These are phyloP conservation scores for Macaca mulatta DNA, from an alignment of 2,113 vertebrate species.

Conservation along the genomic window DNA sequence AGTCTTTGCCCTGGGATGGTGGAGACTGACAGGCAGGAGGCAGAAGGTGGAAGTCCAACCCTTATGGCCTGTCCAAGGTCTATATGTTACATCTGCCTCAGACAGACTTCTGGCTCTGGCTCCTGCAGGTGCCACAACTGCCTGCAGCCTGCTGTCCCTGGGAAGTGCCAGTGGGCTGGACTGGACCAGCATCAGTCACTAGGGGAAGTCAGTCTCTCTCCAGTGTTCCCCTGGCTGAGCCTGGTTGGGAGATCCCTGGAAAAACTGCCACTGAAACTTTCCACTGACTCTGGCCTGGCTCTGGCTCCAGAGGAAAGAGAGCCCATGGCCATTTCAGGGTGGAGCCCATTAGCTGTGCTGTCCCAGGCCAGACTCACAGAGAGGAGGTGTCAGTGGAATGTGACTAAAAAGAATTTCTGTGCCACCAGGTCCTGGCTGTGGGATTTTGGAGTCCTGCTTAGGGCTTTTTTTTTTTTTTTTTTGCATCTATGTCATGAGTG, in stretches of 20 bases:
- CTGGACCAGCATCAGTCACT: background rate
- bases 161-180: background rate
- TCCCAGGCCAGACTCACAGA: background rate
- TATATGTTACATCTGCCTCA: background rate
- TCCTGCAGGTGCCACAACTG: background rate
- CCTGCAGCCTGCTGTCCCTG: background rate
- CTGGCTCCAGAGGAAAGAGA: background rate
- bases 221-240: background rate
- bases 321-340: background rate
- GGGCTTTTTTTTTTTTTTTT: background rate
- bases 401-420: background rate
- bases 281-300: background rate
- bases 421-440: background rate
- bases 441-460: background rate
- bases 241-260: background rate
- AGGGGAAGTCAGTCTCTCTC: background rate
- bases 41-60: background rate
- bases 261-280: slow-evolving; percentile 52
- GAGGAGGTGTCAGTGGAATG: no score
- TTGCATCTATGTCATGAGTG: background rate
- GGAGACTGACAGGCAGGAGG: background rate
- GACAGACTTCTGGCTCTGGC: background rate
- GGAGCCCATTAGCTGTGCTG: background rate
- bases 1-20: background rate
- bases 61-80: background rate